Percentiles rank a stretch among this genome's conserved stretches.
These are phyloP conservation scores for Garra rufa DNA, from an alignment of 2,113 vertebrate genomes.

Conservation along the genomic window DNA sequence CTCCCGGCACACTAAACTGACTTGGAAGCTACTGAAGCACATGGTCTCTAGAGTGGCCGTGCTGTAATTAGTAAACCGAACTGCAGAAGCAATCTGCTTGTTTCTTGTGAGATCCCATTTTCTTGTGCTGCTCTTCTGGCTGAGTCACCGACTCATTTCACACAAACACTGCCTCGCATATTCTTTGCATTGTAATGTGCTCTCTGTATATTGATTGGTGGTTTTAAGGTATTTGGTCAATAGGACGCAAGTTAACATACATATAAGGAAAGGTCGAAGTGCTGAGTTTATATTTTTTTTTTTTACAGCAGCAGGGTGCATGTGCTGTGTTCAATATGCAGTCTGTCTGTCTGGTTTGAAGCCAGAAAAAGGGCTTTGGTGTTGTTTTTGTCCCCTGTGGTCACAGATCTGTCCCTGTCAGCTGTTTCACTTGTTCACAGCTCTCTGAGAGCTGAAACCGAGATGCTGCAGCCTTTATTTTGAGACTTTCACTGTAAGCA, in stretches of 20 bases:
- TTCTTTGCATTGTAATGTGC: background rate
- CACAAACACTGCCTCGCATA: background rate
- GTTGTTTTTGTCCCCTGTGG: constrained; percentile 7
- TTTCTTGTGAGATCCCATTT: constrained; percentile 13
- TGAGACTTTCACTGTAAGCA: background rate
- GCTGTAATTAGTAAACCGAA: constrained; percentile 43
- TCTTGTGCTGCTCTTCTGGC: constrained; percentile 24
- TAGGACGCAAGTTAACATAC: background rate
- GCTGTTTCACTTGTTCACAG: constrained; percentile 29
- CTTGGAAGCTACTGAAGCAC: constrained; percentile 5
- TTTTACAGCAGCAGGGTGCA: background rate
- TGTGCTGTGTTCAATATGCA: background rate
- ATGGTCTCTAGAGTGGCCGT: constrained; percentile 25
- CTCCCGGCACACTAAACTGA: constrained; percentile 2
- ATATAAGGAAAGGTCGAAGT: background rate
- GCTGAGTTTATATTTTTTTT: background rate
- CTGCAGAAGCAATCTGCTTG: constrained; percentile 28
- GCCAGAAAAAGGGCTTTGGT: constrained; percentile 15
- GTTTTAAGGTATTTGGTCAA: constrained; percentile 12
- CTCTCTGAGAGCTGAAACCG: constrained; percentile 10
- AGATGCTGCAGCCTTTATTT: constrained; percentile 20
- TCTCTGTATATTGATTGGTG: background rate
- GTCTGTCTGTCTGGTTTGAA: constrained; percentile 20
- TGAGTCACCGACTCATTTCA: constrained; percentile 4
- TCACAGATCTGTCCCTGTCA: constrained; percentile 3